Base-by-base conservation (phyloP, 2,888 invertebrate species). In the Xestia xanthographa region DNA sequence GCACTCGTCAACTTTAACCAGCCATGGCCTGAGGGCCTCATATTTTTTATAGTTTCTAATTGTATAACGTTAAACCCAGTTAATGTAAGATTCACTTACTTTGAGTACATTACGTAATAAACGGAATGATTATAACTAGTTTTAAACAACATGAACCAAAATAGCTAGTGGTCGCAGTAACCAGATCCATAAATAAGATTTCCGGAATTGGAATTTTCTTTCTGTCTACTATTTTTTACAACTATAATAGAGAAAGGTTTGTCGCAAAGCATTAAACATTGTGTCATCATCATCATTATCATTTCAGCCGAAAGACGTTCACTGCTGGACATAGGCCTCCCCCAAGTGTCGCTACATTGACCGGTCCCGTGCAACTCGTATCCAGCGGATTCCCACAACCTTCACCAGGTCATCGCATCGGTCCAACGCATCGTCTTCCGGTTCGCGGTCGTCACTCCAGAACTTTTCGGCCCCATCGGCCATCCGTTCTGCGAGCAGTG, bases 1-100 rank as follows among this genome's bases (percentile, higher is more conserved):
- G 43, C n/a, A 34, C 72, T 50, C 38, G 62, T 81, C 69, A 66
- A 63, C 29, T 69, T 62, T 26, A 58, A 69, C 34, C 58, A 66
- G 20, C 34, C 20, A 17, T 60, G 45, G 72, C 81, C 69, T n/a
- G 26, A 66, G 66, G 76, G 76, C 62, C 14, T 38, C 17, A 38
- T 34, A 80, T 34, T 41, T 72, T 58, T 48, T 43, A 53, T 66
- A 68, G 72, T 69, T 72, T 81, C 53, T 66, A 72, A 68, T 74
- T 74, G 80, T 66, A 48, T 66, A 60, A 74, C 34, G 14, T 66
- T 48, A 45, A 43, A 58, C 8, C 26, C 20, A 45, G 45, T 58
- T 12, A 38, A 62, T 50, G 43, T 41, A 48, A 3, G 38, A 62
- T 48, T 17, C n/a, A 68, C n/a, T 22, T 68, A 62, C 22, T 65